A percentile compares a stretch with the other conserved stretches of the same genome.
These are phyloP conservation scores for Cyclopterus lumpus DNA, from an alignment of 2,797 vertebrate genomes.

Conservation along the genomic window DNA sequence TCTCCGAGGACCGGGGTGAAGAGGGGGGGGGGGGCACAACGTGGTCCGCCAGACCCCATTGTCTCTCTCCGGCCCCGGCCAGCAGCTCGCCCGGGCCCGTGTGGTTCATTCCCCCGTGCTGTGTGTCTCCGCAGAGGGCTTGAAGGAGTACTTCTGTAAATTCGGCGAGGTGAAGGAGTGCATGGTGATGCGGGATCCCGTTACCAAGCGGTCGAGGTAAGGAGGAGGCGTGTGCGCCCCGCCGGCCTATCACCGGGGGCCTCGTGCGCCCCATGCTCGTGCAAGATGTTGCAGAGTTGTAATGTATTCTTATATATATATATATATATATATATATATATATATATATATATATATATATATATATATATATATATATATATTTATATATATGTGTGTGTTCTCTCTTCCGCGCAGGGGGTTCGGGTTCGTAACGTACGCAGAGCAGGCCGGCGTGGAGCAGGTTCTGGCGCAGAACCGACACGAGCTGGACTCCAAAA, in stretches of 20 bases:
- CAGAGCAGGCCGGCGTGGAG: constrained; percentile 96
- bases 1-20: constrained; percentile 27
- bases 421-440: constrained; percentile 97
- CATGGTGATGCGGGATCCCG: constrained; percentile 97
- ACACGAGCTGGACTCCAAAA: constrained; percentile 98
- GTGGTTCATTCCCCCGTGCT: not conserved
- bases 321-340: too few relatives aligned
- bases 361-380: too few relatives aligned
- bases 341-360: too few relatives aligned
- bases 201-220: constrained; percentile 98
- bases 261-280: constrained; percentile 45
- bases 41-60: constrained; percentile 73
- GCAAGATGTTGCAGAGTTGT: constrained; percentile 13
- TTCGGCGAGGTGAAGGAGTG: constrained; percentile 98
- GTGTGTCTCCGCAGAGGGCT: constrained; percentile 86
- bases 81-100: constrained; percentile 35
- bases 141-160: constrained; percentile 97
- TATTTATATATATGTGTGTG: not conserved
- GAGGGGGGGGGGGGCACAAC: constrained; percentile 55
- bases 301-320: not conserved
- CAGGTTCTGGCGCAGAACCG: constrained; percentile 97
- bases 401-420: constrained; percentile 84
- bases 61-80: constrained; percentile 53
- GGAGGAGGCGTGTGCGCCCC: constrained; percentile 78
- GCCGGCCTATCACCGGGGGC: constrained; percentile 70